phyloP scores from a whole-genome alignment of 2,113 vertebrate species.

The Coturnix japonica region DNA sequence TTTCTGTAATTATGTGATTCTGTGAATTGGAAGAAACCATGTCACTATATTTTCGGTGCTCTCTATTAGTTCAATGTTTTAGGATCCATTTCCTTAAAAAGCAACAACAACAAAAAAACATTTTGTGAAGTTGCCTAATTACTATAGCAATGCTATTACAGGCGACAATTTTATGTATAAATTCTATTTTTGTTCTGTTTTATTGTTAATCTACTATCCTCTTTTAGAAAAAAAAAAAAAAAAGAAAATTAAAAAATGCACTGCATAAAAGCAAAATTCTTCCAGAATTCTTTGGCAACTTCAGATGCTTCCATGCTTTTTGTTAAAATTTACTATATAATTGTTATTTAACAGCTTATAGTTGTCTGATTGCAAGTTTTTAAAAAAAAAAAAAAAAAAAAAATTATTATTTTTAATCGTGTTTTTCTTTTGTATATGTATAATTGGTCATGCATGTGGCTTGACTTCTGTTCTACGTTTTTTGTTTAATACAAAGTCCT shows the following conservation, averaged over 20 bases:
- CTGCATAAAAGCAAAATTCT: neutral
- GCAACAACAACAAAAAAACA: neutral
- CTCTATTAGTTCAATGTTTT: neutral
- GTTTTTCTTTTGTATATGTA: neutral
- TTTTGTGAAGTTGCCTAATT: neutral
- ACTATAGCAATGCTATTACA: neutral
- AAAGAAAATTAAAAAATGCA: neutral
- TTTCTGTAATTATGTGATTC: neutral
- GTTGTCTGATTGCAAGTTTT: neutral
- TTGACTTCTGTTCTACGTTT: neutral
- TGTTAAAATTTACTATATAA: neutral
- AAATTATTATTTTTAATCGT: no score
- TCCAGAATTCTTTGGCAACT: neutral
- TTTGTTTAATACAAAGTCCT: neutral
- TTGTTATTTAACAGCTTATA: neutral
- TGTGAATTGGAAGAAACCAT: neutral
- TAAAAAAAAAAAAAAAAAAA: no score
- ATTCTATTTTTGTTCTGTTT: neutral
- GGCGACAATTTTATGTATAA: neutral
- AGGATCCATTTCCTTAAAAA: neutral
- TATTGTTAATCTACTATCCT: neutral
- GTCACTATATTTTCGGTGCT: rapidly evolving
- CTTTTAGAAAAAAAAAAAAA: neutral
- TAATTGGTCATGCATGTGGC: neutral
- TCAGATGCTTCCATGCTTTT: neutral